phyloP scores from a whole-genome alignment of 2,797 vertebrate species.

The Rallus crepitans region DNA sequence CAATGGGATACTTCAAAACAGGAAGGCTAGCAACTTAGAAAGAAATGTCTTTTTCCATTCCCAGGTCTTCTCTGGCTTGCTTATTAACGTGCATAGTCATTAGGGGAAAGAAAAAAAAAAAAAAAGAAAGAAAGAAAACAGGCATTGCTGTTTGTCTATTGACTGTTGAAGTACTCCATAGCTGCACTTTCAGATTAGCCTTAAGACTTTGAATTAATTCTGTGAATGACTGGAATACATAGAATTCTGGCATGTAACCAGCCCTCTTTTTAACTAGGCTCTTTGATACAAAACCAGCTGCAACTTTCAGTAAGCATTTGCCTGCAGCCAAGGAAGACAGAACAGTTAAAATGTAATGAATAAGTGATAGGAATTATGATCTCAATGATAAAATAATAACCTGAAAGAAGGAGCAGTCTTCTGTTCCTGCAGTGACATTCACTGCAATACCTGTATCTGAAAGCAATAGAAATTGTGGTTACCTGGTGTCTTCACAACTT shows the following conservation, averaged over 20 bases:
- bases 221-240: neutral
- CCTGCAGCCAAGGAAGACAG: neutral
- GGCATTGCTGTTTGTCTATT: neutral
- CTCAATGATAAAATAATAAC: neutral
- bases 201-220: neutral
- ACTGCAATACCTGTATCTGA: neutral
- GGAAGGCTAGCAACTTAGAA: neutral
- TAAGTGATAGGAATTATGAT: neutral
- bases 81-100: neutral
- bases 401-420: neutral
- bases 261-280: neutral
- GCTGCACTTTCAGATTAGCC: neutral
- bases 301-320: neutral
- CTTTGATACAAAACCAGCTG: neutral
- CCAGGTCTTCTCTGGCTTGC: neutral
- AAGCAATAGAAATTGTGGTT: neutral
- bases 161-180: neutral
- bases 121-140: neutral
- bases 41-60: neutral
- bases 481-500: neutral
- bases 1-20: neutral
- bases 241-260: neutral
- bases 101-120: fast-evolving
- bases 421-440: neutral
- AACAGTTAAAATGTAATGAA: slow-evolving; percentile 10